A percentile compares a stretch with the other conserved stretches of the same genome.
These are phyloP conservation scores for Meteorus colon DNA, from an alignment of 2,888 invertebrate genomes.

Conservation along the genomic window DNA sequence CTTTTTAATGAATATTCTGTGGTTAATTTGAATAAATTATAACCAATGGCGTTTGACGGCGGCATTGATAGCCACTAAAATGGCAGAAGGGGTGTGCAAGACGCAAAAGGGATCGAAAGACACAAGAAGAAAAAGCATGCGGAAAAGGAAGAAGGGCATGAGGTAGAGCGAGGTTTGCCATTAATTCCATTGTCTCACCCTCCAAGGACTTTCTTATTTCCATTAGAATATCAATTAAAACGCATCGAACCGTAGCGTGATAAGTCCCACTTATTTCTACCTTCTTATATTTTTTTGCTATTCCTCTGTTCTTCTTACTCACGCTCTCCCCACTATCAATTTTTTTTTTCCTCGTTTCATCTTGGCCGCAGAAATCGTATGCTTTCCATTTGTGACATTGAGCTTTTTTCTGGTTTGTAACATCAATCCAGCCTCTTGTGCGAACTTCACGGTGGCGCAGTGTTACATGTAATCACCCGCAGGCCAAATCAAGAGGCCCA, in stretches of 20 bases:
- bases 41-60: constrained; percentile 72
- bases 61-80: constrained; percentile 64
- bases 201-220: constrained; percentile 71
- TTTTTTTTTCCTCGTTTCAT: too few species aligned
- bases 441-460: constrained; percentile 20
- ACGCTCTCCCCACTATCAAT: neutral
- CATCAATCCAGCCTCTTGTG: constrained; percentile 3
- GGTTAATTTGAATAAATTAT: constrained; percentile 73
- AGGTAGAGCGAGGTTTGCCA: constrained; percentile 36
- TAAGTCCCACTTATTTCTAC: constrained; percentile 42
- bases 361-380: neutral
- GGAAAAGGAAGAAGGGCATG: neutral
- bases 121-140: neutral
- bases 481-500: constrained; percentile 54
- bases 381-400: neutral
- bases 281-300: neutral
- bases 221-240: constrained; percentile 72
- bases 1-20: constrained; percentile 71
- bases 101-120: constrained; percentile 33
- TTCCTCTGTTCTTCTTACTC: neutral
- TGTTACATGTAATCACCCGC: constrained; percentile 54
- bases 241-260: constrained; percentile 26
- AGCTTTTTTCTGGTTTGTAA: neutral
- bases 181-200: constrained; percentile 41
- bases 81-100: constrained; percentile 26